Percentiles rank a stretch among this genome's conserved stretches.
Evolutionary conservation across 2,113 vertebrate species (phyloP).

Genomic region (Bufo gargarizans): DNA sequence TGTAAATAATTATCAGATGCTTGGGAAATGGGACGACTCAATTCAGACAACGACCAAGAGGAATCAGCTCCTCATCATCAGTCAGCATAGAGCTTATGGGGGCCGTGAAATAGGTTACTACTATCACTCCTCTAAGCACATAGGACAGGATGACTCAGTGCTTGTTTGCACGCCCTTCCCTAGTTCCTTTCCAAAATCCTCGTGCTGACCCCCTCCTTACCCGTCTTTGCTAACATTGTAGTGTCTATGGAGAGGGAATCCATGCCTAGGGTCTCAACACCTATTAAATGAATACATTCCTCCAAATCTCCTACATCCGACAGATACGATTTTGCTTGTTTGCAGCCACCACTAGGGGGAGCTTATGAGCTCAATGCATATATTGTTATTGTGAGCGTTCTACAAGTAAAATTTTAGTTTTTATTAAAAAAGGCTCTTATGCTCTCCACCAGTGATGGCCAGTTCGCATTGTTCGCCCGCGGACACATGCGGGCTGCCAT

Average conservation of each 20-base stretch:
- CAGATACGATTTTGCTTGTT: too few species aligned
- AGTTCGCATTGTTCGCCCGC: too few species aligned
- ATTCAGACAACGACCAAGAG: not conserved
- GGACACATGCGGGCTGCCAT: too few species aligned
- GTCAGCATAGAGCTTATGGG: not conserved
- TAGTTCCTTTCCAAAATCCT: not conserved
- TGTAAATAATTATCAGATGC: not conserved
- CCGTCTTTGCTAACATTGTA: not conserved
- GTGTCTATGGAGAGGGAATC: not conserved
- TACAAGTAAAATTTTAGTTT: too few species aligned
- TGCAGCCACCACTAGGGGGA: too few species aligned
- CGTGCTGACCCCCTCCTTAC: not conserved
- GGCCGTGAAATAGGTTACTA: not conserved
- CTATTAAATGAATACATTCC: not conserved
- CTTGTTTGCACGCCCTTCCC: not conserved
- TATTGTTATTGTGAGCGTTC: too few species aligned
- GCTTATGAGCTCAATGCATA: too few species aligned
- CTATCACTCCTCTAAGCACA: not conserved
- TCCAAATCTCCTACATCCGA: not conserved
- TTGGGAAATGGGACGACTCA: slow-evolving; percentile 16
- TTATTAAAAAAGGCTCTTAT: too few species aligned
- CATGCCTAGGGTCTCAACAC: not conserved
- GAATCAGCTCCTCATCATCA: not conserved
- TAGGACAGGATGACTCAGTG: too few species aligned
- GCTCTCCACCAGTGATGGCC: too few species aligned